phyloP scores from a whole-genome alignment of 1,140 invertebrate species.

The Riptortus pedestris region DNA sequence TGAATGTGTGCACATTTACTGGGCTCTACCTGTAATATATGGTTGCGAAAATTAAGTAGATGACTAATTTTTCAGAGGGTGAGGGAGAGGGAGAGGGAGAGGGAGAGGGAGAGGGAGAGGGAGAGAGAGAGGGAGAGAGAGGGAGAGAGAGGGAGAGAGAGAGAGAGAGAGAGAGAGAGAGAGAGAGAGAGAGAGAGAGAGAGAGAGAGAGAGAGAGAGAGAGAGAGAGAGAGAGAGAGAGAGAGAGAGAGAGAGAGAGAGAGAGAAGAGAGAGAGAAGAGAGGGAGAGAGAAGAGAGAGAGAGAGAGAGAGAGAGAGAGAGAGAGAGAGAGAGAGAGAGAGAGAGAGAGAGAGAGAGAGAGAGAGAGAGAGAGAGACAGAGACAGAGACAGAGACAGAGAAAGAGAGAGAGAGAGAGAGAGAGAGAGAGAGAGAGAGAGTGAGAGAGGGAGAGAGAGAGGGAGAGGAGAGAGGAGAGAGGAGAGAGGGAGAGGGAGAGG shows the following conservation, averaged over 20 bases:
- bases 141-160: constrained; percentile 14
- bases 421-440: constrained; percentile 15
- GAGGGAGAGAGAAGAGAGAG: background rate
- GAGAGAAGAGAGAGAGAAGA: background rate
- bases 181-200: constrained; percentile 19
- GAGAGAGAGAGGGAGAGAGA: background rate
- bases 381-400: constrained; percentile 7
- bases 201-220: constrained; percentile 20
- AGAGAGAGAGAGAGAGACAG: constrained; percentile 6
- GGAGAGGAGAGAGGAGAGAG: constrained; percentile 10
- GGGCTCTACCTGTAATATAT: no score
- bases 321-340: constrained; percentile 16
- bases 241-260: no score
- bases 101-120: no score
- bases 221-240: constrained; percentile 14
- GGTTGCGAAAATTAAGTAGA: no score
- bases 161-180: constrained; percentile 18
- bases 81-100: no score
- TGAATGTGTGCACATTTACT: no score
- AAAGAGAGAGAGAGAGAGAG: constrained; percentile 19
- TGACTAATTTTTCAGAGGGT: no score
- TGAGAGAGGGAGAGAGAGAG: constrained; percentile 2
- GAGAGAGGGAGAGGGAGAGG: constrained; percentile 17
- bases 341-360: constrained; percentile 12
- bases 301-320: constrained; percentile 16